Percentiles rank a stretch among this genome's conserved stretches.
These are phyloP conservation scores for Thamnophis sirtalis DNA, from an alignment of 2,113 vertebrate genomes.

Conservation along the genomic window DNA sequence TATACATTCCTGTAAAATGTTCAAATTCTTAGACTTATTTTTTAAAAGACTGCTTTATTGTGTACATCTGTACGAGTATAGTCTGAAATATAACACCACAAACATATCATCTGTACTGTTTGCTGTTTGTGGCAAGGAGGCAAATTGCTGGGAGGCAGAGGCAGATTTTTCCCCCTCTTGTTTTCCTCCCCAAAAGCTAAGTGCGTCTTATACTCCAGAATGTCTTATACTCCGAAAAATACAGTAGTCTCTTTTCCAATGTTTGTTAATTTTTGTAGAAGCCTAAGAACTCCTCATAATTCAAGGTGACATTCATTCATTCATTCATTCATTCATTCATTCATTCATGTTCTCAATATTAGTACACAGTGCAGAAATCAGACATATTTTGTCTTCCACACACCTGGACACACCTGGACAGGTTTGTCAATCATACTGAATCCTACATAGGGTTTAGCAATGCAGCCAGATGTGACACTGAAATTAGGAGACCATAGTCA, in stretches of 20 bases:
- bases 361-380: not conserved
- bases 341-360: slow-evolving; percentile 11
- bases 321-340: not conserved
- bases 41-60: no score
- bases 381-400: not conserved
- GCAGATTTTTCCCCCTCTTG: no score
- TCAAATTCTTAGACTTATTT: no score
- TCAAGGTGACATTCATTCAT: not conserved
- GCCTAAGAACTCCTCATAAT: not conserved
- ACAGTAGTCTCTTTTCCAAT: not conserved
- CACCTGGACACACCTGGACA: slow-evolving; percentile 34
- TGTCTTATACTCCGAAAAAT: no score
- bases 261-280: not conserved
- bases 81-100: no score
- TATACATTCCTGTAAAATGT: no score
- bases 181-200: no score
- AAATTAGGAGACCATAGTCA: slow-evolving; percentile 31
- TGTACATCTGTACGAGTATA: no score
- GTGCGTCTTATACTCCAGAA: no score
- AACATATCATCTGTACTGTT: no score
- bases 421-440: slow-evolving; percentile 47
- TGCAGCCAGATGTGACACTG: slow-evolving; percentile 43
- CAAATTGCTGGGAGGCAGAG: no score
- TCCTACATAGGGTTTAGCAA: slow-evolving; percentile 7
- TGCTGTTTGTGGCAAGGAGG: no score